Conservation (phyloP, 2,797 vertebrate genomes). For the Pogonophryne albipinna region DNA sequence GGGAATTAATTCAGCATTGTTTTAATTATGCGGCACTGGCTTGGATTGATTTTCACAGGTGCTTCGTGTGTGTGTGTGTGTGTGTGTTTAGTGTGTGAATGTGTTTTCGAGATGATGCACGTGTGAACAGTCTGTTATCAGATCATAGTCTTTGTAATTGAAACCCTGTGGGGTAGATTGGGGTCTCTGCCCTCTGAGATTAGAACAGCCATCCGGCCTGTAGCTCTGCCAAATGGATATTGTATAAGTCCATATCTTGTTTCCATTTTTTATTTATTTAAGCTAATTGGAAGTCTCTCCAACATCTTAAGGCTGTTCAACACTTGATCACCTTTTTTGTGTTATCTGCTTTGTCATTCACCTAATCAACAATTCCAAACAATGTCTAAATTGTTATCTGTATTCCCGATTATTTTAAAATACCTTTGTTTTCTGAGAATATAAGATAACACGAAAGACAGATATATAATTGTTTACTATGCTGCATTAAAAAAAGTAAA, state of each 20-base stretch:
- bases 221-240: slow-evolving; percentile 26
- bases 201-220: slow-evolving; percentile 13
- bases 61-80: not conserved
- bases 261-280: slow-evolving; percentile 25
- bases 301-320: not conserved
- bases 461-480: not conserved
- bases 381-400: not conserved
- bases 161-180: slow-evolving; percentile 38
- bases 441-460: not conserved
- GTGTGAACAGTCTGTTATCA: slow-evolving; percentile 17
- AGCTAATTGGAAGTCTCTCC: slow-evolving; percentile 1
- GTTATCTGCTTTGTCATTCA: slow-evolving; percentile 10
- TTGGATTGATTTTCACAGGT: slow-evolving; percentile 16
- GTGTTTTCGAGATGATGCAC: not conserved
- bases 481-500: not conserved
- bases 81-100: not conserved
- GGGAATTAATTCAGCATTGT: slow-evolving; percentile 13
- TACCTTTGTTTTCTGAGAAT: not conserved
- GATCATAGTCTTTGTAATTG: slow-evolving; percentile 42
- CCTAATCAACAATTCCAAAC: not conserved
- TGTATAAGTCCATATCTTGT: not conserved
- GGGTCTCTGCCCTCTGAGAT: slow-evolving; percentile 43
- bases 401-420: slow-evolving; percentile 4
- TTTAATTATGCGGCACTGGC: slow-evolving; percentile 26
- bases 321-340: slow-evolving; percentile 2